These are phyloP conservation scores for Furnarius figulus DNA, from an alignment of 2,113 vertebrate genomes.

Conservation along the genomic window DNA sequence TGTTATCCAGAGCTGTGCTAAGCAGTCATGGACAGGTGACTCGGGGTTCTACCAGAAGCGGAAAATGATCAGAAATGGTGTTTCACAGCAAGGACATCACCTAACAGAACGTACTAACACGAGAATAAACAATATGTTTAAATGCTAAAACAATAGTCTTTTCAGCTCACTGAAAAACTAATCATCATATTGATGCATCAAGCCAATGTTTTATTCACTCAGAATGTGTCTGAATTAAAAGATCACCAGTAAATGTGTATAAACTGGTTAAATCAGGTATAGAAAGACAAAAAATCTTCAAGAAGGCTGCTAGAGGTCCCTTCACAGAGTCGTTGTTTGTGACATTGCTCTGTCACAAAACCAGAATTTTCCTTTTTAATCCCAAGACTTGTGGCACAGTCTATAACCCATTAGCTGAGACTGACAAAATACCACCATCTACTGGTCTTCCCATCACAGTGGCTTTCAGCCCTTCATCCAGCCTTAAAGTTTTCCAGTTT, in stretches of 20 bases:
- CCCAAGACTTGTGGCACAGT: not conserved
- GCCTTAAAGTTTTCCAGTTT: not conserved
- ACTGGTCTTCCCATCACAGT: not conserved
- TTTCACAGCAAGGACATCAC: not conserved
- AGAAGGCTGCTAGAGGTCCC: not conserved
- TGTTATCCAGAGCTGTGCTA: not conserved
- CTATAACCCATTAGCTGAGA: not conserved
- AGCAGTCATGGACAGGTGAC: not conserved
- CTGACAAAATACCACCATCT: not conserved
- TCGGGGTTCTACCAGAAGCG: not conserved
- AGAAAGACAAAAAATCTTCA: not conserved
- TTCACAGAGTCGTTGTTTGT: not conserved
- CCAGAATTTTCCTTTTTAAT: not conserved
- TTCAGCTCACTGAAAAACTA: not conserved
- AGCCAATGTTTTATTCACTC: not conserved
- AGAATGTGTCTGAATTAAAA: not conserved
- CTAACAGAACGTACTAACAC: not conserved
- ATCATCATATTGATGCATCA: fast-evolving
- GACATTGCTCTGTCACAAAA: not conserved
- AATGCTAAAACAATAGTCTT: not conserved
- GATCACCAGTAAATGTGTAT: not conserved
- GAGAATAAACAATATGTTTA: too few relatives aligned
- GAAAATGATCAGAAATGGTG: not conserved
- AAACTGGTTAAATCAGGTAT: not conserved
- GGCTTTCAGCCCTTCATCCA: not conserved